Evolutionary conservation across 2,888 invertebrate species (phyloP).

Genomic region (Pinctada fucata): DNA sequence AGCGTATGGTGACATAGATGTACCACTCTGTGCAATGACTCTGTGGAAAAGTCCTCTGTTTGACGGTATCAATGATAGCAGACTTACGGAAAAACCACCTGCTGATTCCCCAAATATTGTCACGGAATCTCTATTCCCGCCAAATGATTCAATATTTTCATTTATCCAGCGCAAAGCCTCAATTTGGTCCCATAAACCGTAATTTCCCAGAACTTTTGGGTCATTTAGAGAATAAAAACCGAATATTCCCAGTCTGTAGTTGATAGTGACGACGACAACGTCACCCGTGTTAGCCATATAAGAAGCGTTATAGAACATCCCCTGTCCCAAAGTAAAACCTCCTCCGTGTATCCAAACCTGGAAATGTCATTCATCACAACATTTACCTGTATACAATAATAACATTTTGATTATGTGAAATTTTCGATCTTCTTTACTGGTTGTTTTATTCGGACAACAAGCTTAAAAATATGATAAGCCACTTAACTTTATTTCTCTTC

Average conservation of each 20-base stretch:
- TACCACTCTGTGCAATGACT: background rate
- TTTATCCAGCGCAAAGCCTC: background rate
- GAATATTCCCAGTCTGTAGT: background rate
- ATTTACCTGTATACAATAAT: too few relatives aligned
- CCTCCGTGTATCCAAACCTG: background rate
- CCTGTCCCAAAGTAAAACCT: background rate
- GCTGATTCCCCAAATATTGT: background rate
- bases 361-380: background rate
- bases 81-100: conserved; percentile 1
- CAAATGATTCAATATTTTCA: background rate
- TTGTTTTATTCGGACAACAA: too few relatives aligned
- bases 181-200: background rate
- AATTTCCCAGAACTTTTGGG: background rate
- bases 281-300: background rate
- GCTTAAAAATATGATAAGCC: too few relatives aligned
- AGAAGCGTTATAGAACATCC: background rate
- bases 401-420: too few relatives aligned
- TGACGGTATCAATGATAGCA: background rate
- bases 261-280: background rate
- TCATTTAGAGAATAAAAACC: background rate
- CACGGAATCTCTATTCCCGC: background rate
- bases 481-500: too few relatives aligned
- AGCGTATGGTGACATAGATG: conserved; percentile 47
- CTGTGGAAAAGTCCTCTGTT: background rate
- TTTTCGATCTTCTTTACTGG: too few relatives aligned